phyloP scores from a whole-genome alignment of 2,797 vertebrate species.

The Huso huso region DNA sequence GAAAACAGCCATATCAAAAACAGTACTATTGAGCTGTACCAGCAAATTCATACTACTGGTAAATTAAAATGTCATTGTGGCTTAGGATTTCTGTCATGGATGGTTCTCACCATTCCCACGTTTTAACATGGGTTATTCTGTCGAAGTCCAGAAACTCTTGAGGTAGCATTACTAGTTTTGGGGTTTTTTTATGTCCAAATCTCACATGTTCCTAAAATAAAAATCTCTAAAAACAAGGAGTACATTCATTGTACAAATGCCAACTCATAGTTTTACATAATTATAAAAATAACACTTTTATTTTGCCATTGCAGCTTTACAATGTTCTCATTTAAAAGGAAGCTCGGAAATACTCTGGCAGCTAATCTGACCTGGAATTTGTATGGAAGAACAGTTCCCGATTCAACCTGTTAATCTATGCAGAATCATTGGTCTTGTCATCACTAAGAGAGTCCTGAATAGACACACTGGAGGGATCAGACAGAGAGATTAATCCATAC shows the following conservation, averaged over 20 bases:
- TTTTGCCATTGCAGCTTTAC: background rate
- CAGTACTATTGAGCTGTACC: constrained; percentile 10
- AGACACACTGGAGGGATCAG: background rate
- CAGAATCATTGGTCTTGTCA: background rate
- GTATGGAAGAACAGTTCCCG: background rate
- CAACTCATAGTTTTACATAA: constrained; percentile 39
- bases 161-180: background rate
- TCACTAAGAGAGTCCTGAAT: background rate
- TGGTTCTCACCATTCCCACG: constrained; percentile 11
- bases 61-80: background rate
- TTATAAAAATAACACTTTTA: background rate
- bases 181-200: background rate
- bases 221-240: no score
- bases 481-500: no score
- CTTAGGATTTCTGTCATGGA: background rate
- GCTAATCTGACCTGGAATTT: background rate
- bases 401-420: background rate
- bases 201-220: no score
- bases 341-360: background rate
- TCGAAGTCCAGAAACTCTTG: background rate
- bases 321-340: background rate
- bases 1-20: constrained; percentile 58
- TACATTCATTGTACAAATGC: constrained; percentile 53
- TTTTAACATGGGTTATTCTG: background rate
- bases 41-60: background rate